These are phyloP conservation scores for Cottoperca gobio DNA, from an alignment of 2,797 vertebrate genomes.

Conservation along the genomic window DNA sequence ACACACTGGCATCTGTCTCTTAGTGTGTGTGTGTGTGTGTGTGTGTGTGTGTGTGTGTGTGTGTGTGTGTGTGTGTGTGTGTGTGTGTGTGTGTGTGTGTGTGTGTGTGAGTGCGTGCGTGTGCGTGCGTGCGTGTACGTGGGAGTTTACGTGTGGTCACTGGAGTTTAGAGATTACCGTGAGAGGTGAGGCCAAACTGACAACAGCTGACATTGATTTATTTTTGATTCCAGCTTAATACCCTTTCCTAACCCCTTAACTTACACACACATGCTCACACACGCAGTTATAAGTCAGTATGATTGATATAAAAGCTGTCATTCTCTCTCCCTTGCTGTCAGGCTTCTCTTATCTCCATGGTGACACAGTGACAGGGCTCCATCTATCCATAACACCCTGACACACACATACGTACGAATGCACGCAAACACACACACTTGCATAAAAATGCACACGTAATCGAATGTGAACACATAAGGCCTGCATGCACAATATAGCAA, in stretches of 20 bases:
- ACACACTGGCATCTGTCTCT: conserved; percentile 71
- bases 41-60: conserved; percentile 22
- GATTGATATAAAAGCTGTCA: conserved; percentile 84
- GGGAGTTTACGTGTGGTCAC: conserved; percentile 57
- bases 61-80: conserved; percentile 39
- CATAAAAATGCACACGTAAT: conserved; percentile 20
- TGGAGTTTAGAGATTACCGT: conserved; percentile 75
- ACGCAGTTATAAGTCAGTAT: conserved; percentile 71
- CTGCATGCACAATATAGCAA: conserved; percentile 32
- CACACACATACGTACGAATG: conserved; percentile 2
- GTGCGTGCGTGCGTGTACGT: conserved; percentile 17
- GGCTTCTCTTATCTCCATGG: conserved; percentile 81
- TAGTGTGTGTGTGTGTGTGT: conserved; percentile 59
- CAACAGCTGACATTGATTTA: conserved; percentile 82
- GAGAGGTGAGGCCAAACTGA: conserved; percentile 76
- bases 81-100: conserved; percentile 31
- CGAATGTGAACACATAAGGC: conserved; percentile 2
- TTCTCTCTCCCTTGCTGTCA: conserved; percentile 73
- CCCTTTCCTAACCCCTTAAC: conserved; percentile 65
- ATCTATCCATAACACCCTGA: conserved; percentile 66
- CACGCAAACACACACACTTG: not conserved
- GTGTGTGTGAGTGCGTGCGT: conserved; percentile 14
- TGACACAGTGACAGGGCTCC: conserved; percentile 77
- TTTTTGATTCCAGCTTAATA: conserved; percentile 75
- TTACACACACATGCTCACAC: conserved; percentile 30